Evolutionary conservation across 2,797 vertebrate genomes (phyloP).

Genomic region (Poeciliopsis turneri): DNA sequence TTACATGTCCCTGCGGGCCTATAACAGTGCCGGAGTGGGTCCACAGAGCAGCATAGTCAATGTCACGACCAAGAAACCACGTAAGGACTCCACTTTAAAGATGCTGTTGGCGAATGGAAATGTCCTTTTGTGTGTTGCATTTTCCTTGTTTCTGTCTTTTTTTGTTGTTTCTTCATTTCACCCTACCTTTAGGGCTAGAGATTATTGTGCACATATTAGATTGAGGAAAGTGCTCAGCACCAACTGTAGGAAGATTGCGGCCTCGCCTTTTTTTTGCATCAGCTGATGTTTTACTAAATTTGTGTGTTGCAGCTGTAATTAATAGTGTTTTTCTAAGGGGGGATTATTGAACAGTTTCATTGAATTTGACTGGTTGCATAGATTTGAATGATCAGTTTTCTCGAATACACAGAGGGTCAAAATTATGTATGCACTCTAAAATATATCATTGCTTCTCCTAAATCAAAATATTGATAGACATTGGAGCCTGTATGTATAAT

Average conservation of each 20-base stretch:
- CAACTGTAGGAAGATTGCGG: background rate
- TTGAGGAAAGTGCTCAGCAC: background rate
- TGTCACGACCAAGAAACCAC: slow-evolving; percentile 93
- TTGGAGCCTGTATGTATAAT: background rate
- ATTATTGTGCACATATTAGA: slow-evolving; percentile 13
- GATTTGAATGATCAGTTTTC: background rate
- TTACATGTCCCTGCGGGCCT: slow-evolving; percentile 86
- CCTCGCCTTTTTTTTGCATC: background rate
- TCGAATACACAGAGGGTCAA: background rate
- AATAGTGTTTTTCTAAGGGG: background rate
- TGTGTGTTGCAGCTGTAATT: background rate
- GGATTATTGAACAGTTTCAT: background rate
- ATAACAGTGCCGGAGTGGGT: slow-evolving; percentile 91
- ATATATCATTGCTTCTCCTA: background rate
- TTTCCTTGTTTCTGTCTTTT: slow-evolving; percentile 5
- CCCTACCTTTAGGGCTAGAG: background rate
- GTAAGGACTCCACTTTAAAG: slow-evolving; percentile 77
- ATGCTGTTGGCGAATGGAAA: slow-evolving; percentile 1
- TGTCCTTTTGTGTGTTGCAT: slow-evolving; percentile 18
- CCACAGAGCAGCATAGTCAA: slow-evolving; percentile 87
- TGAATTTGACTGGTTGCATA: background rate
- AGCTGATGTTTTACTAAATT: background rate
- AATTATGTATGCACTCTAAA: background rate
- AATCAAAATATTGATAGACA: background rate
- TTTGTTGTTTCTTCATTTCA: slow-evolving; percentile 3